Conservation (phyloP, 1,140 invertebrate species). For the Heliconius nattereri region DNA sequence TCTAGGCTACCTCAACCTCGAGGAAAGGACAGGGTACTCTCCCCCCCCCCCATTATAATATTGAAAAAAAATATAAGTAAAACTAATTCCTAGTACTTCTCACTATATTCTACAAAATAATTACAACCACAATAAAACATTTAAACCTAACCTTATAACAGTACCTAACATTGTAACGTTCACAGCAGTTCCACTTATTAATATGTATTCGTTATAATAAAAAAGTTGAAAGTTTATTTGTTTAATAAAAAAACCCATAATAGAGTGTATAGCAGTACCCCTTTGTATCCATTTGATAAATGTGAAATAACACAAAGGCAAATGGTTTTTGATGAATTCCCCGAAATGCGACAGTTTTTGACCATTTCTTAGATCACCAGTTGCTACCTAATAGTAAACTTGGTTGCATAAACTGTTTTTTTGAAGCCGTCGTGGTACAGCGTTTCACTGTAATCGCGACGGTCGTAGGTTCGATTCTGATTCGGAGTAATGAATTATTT, state of each 20-base stretch:
- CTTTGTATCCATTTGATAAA: not conserved
- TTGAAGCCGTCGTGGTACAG: not conserved
- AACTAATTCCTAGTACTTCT: too few relatives aligned
- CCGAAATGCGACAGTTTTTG: not conserved
- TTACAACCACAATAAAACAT: too few relatives aligned
- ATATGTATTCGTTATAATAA: not conserved
- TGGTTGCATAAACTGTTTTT: not conserved
- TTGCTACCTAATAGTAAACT: not conserved
- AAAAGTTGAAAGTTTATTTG: not conserved
- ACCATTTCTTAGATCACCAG: not conserved
- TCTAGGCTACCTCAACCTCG: too few relatives aligned
- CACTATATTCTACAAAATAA: too few relatives aligned
- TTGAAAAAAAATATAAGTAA: too few relatives aligned
- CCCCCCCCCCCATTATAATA: too few relatives aligned
- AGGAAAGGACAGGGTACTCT: too few relatives aligned
- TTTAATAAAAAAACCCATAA: not conserved
- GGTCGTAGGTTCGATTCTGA: too few relatives aligned
- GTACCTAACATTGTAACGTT: not conserved
- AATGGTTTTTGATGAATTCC: not conserved
- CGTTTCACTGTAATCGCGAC: too few relatives aligned
- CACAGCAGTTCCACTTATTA: not conserved
- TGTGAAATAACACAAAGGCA: not conserved
- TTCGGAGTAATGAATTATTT: too few relatives aligned
- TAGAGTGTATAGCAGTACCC: not conserved
- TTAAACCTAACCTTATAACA: too few relatives aligned